Conservation (phyloP, 2,888 invertebrate species). For the Heliconius erato region DNA sequence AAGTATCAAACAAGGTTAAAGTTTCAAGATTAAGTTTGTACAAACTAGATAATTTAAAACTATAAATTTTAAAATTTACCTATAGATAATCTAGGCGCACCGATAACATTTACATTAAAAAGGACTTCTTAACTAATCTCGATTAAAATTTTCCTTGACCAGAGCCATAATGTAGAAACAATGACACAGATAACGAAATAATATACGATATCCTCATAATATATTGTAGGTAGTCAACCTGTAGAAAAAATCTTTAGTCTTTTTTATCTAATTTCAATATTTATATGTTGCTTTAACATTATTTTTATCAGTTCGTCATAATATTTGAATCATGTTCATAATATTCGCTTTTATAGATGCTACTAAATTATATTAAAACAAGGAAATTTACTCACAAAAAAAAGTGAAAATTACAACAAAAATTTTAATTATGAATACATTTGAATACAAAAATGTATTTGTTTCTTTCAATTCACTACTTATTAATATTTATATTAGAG, state of each 20-base stretch:
- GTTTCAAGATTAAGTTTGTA: background rate
- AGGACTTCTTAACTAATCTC: constrained; percentile 20
- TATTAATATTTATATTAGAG: too few relatives aligned
- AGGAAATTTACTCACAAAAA: too few relatives aligned
- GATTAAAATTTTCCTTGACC: constrained; percentile 28
- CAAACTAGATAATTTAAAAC: background rate
- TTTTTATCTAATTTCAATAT: constrained; percentile 3
- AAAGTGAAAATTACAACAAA: too few relatives aligned
- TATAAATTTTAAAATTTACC: background rate
- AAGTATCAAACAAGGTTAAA: background rate
- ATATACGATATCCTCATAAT: constrained; percentile 14
- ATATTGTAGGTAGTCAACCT: background rate
- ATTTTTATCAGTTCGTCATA: constrained; percentile 8
- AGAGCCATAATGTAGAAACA: constrained; percentile 5
- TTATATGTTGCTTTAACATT: background rate
- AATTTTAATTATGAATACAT: too few relatives aligned
- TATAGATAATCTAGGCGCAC: background rate
- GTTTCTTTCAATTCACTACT: too few relatives aligned
- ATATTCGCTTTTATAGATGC: too few relatives aligned
- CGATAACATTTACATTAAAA: constrained; percentile 3
- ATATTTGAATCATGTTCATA: background rate
- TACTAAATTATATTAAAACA: too few relatives aligned
- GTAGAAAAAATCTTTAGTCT: background rate
- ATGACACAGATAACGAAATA: constrained; percentile 16
- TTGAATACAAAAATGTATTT: too few relatives aligned